Evolutionary conservation across 2,888 invertebrate genomes (phyloP).

Genomic region (Yponomeuta sedellus): DNA sequence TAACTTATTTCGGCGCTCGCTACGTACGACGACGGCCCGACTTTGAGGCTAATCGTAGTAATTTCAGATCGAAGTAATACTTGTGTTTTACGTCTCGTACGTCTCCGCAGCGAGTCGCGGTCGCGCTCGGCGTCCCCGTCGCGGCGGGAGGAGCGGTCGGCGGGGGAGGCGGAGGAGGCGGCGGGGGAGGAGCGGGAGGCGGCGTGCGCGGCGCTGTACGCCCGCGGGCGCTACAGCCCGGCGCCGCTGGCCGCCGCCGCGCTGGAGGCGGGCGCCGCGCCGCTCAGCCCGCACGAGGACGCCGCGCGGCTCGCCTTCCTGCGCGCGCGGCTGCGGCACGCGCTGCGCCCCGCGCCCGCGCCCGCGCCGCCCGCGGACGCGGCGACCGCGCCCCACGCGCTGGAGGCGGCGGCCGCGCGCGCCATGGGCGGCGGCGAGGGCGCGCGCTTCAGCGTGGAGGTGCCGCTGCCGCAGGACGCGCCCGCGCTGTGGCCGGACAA

Average conservation of each 20-base stretch:
- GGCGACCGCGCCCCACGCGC: slow-evolving; percentile 62
- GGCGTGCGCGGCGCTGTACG: slow-evolving; percentile 70
- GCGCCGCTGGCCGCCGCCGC: slow-evolving; percentile 77
- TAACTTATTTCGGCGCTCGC: too few species aligned
- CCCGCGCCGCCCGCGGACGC: slow-evolving; percentile 22
- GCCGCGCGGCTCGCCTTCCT: slow-evolving; percentile 83
- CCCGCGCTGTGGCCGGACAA: slow-evolving; percentile 98
- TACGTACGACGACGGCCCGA: too few species aligned
- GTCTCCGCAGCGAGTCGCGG: background rate
- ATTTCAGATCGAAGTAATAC: too few species aligned
- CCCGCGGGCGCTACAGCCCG: slow-evolving; percentile 91
- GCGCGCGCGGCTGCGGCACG: slow-evolving; percentile 75
- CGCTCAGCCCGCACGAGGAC: slow-evolving; percentile 87
- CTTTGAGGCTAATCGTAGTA: too few species aligned
- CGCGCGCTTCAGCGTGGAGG: slow-evolving; percentile 94
- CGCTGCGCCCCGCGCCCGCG: background rate
- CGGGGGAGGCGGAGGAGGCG: slow-evolving; percentile 25
- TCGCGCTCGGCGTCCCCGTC: background rate
- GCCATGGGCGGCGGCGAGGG: slow-evolving; percentile 85
- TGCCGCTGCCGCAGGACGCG: slow-evolving; percentile 86
- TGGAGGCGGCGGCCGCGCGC: slow-evolving; percentile 71
- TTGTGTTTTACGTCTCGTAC: too few species aligned
- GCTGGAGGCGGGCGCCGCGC: slow-evolving; percentile 84
- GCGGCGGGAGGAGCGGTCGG: slow-evolving; percentile 22
- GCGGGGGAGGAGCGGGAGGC: slow-evolving; percentile 30